Evolutionary conservation across 2,888 invertebrate genomes (phyloP).

Genomic region (Amphipyra tragopoginis): DNA sequence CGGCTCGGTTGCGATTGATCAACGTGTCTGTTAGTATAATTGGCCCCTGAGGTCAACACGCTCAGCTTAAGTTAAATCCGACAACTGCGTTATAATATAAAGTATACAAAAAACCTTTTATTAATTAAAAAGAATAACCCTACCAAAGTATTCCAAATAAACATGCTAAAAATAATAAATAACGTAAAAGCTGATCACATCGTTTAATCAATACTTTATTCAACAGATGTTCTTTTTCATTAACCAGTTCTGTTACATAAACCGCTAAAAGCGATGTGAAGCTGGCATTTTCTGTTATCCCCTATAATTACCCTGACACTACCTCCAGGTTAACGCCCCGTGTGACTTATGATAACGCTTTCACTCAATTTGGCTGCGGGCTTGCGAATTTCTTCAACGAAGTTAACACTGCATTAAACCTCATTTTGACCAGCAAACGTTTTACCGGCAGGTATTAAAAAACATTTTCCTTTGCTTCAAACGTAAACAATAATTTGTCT

Average conservation of each 20-base stretch:
- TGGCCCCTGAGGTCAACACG: too few species aligned
- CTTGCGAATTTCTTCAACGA: constrained; percentile 58
- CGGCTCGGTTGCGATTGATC: too few species aligned
- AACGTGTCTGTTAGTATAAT: too few species aligned
- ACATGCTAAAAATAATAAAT: constrained; percentile 22
- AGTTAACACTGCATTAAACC: constrained; percentile 18
- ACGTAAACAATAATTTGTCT: constrained; percentile 49
- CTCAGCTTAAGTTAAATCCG: too few species aligned
- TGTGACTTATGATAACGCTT: constrained; percentile 65
- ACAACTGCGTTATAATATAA: too few species aligned
- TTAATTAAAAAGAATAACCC: neutral
- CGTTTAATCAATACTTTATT: constrained; percentile 40
- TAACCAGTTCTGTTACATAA: constrained; percentile 42
- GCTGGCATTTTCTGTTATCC: constrained; percentile 44
- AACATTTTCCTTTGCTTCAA: constrained; percentile 48
- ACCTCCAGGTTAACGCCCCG: constrained; percentile 45
- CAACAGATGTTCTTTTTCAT: constrained; percentile 40
- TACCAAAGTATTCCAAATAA: constrained; percentile 14
- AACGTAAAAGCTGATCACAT: constrained; percentile 33
- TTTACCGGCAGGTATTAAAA: constrained; percentile 42
- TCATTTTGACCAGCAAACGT: constrained; percentile 17
- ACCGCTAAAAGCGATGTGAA: constrained; percentile 23
- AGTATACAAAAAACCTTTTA: too few species aligned
- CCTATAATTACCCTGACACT: constrained; percentile 39
- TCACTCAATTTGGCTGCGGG: constrained; percentile 67